Base-by-base conservation (phyloP, 2,797 vertebrate species). In the Hybognathus amarus region DNA sequence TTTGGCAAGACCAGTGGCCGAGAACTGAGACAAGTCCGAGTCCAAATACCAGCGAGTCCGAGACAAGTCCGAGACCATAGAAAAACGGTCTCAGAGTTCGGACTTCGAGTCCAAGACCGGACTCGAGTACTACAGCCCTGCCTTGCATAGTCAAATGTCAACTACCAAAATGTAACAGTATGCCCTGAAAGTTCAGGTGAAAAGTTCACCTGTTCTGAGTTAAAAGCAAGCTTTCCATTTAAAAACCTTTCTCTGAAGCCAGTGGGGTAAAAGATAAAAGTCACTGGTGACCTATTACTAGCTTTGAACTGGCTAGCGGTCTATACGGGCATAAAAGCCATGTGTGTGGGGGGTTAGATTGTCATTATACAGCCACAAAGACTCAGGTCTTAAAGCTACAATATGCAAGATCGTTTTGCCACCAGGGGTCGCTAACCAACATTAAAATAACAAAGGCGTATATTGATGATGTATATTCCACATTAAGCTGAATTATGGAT, bases 271-370 rank as follows among this genome's bases (percentile, higher is more conserved):
- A 66, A 83, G 70, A 79, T 40, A 30, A 52, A 68, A 2, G 22
- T 73, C 63, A 61, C 38, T 11, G 10, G 33, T 86, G 85, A 70
- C 77, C 77, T 83, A 76, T 47, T 36, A 54, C 61, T 30, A 33
- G 8, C 81, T 86, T 86, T 86, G 85, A 86, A 83, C 69, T 74
- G 17, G 40, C 40, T 42, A 52, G 77, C 24, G 45, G 47, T 54
- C 61, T 30, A 36, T 30, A n/a, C 33, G 45, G 42, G 15, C 38
- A 47, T 20, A 83, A 68, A 85, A 74, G 67, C 22, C 75, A 73
- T 56, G 15, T 74, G 70, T 64, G 22, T 13, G 54, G 38, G 27
- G 40, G 9, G 56, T 40, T 20, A 73, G 68, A 77, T 61, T 80
- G 68, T 82, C 69, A 79, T 20, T 45, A 27, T n/a, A 30, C 47